Conservation (phyloP, 2,888 invertebrate genomes). For the Electrophaes corylata region DNA sequence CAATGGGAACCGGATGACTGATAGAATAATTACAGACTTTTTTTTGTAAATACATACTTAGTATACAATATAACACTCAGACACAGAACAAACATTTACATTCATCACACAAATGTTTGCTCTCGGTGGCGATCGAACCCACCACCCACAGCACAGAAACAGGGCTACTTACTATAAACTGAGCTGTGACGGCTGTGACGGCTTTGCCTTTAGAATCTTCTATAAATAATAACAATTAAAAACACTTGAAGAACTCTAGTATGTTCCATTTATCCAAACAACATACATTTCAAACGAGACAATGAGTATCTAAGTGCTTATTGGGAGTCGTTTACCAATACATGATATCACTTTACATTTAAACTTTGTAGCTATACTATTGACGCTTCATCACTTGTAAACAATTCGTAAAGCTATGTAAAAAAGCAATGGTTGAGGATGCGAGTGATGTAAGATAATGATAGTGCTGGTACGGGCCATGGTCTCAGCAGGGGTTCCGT, state of each 20-base stretch:
- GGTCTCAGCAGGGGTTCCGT: slow-evolving; percentile 68
- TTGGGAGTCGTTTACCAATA: slow-evolving; percentile 31
- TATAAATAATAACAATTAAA: background rate
- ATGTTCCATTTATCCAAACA: slow-evolving; percentile 70
- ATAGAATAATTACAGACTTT: too few relatives aligned
- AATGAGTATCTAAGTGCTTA: slow-evolving; percentile 74
- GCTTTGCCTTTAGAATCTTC: background rate
- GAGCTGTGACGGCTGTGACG: too few relatives aligned
- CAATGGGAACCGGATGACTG: too few relatives aligned
- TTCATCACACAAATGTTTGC: too few relatives aligned
- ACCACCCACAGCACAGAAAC: too few relatives aligned
- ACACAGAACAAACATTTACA: too few relatives aligned
- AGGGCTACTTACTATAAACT: too few relatives aligned
- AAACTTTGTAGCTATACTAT: slow-evolving; percentile 17
- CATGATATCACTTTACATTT: slow-evolving; percentile 17
- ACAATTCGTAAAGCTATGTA: background rate
- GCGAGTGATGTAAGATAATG: slow-evolving; percentile 14
- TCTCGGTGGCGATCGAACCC: too few relatives aligned
- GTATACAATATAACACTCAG: too few relatives aligned
- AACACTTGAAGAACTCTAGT: slow-evolving; percentile 14
- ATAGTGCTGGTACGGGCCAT: slow-evolving; percentile 45
- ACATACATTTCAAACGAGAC: slow-evolving; percentile 75
- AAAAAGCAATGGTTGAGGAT: slow-evolving; percentile 12
- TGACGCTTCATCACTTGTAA: slow-evolving; percentile 2
- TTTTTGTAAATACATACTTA: too few relatives aligned